A percentile compares a stretch with the other conserved stretches of the same genome.
Evolutionary conservation across 2,797 vertebrate species (phyloP).

Genomic region (Sarcophilus harrisii): DNA sequence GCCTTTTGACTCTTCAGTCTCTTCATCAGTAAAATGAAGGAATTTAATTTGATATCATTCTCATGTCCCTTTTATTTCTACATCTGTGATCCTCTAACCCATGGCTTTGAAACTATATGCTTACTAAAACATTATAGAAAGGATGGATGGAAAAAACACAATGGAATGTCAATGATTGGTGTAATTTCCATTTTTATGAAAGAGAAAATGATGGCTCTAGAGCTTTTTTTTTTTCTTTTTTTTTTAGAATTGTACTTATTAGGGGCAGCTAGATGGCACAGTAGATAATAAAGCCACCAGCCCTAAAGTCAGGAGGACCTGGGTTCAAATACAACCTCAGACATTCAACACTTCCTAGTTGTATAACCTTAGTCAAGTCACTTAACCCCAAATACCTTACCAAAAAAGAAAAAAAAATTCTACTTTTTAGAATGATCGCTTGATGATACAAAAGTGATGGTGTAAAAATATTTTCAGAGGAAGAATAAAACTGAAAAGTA

Average conservation of each 20-base stretch:
- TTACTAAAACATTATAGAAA: neutral
- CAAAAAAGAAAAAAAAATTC: neutral
- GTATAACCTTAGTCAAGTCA: too few species aligned
- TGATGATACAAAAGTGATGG: constrained; percentile 25
- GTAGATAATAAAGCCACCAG: too few species aligned
- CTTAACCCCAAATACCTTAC: too few species aligned
- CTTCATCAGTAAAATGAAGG: neutral
- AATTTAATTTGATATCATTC: neutral
- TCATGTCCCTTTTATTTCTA: neutral
- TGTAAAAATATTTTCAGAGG: neutral
- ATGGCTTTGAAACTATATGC: neutral
- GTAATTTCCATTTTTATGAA: constrained; percentile 29
- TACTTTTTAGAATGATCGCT: neutral
- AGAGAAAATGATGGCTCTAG: neutral
- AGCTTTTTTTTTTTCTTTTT: neutral
- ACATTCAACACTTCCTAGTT: too few species aligned
- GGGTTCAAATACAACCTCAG: too few species aligned
- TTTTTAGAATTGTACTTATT: too few species aligned
- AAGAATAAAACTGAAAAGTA: constrained; percentile 23
- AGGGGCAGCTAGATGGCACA: too few species aligned
- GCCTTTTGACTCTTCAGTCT: neutral
- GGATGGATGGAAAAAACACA: neutral
- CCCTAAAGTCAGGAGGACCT: too few species aligned
- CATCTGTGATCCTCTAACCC: neutral
- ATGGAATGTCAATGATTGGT: neutral